A percentile compares a stretch with the other conserved stretches of the same genome.
Conservation (phyloP, 2,113 vertebrate species). For the Centrocercus urophasianus region DNA sequence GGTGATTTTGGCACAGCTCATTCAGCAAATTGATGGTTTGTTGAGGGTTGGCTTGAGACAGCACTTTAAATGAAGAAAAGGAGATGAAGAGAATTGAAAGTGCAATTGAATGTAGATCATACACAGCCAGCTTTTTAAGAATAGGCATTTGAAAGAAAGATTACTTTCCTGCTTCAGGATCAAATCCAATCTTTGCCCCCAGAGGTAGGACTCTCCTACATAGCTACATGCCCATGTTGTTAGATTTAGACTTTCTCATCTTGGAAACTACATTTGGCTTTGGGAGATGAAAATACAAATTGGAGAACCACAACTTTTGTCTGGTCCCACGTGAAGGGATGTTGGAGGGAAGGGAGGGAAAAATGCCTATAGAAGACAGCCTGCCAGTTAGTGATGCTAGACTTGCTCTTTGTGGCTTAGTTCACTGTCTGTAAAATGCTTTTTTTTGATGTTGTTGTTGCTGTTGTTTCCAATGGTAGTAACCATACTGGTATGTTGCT, state of each 20-base stretch:
- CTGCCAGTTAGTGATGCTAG: not conserved
- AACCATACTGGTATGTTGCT: not conserved
- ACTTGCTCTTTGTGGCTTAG: not conserved
- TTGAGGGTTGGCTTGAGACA: slow-evolving; percentile 34
- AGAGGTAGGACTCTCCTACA: not conserved
- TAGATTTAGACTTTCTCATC: not conserved
- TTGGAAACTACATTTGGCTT: not conserved
- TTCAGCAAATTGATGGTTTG: slow-evolving; percentile 17
- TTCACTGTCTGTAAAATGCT: not conserved
- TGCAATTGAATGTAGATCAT: not conserved
- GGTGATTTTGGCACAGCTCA: not conserved
- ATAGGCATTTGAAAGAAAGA: not conserved
- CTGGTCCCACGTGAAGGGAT: not conserved
- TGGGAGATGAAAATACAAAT: not conserved
- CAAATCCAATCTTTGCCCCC: not conserved
- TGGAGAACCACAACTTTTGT: not conserved
- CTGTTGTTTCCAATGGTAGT: not conserved
- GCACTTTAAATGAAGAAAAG: not conserved
- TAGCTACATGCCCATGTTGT: not conserved
- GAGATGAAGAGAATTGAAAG: slow-evolving; percentile 11
- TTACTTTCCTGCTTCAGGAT: not conserved
- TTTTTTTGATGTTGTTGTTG: not conserved
- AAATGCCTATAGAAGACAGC: not conserved
- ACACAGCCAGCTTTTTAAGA: not conserved
- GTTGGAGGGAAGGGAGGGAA: not conserved